A percentile compares a stretch with the other conserved stretches of the same genome.
phyloP scores from a whole-genome alignment of 2,797 vertebrate genomes.

The Premnoplex brunnescens region DNA sequence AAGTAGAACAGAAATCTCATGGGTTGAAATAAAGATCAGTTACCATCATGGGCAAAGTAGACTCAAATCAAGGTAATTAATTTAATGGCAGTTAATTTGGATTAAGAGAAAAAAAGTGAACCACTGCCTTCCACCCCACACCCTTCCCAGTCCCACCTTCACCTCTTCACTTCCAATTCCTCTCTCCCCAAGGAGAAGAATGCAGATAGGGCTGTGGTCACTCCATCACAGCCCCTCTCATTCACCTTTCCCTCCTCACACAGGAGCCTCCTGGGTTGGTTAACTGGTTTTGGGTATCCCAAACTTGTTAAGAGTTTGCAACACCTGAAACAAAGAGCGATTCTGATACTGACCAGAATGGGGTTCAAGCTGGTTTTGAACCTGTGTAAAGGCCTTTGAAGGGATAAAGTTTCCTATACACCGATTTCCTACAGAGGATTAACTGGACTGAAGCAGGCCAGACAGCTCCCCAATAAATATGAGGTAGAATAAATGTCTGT shows the following conservation, averaged over 20 bases:
- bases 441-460: not conserved
- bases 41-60: not conserved
- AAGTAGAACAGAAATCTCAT: not conserved
- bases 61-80: not conserved
- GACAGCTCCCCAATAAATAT: not conserved
- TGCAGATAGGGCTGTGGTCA: no score
- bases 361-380: not conserved
- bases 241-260: not conserved
- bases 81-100: not conserved
- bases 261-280: not conserved
- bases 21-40: not conserved
- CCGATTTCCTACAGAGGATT: not conserved
- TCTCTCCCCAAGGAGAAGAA: fast-evolving
- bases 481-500: not conserved
- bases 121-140: fast-evolving
- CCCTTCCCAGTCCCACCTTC: not conserved
- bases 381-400: not conserved
- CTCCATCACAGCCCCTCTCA: not conserved
- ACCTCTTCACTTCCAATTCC: fast-evolving
- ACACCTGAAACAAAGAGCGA: not conserved
- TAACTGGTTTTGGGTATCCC: not conserved
- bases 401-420: not conserved
- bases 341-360: not conserved
- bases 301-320: not conserved
- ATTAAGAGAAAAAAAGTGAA: not conserved